Evolutionary conservation across 2,888 invertebrate species (phyloP), one percentile per base, ranked within the genome.

Genomic region (Acleris literana): DNA sequence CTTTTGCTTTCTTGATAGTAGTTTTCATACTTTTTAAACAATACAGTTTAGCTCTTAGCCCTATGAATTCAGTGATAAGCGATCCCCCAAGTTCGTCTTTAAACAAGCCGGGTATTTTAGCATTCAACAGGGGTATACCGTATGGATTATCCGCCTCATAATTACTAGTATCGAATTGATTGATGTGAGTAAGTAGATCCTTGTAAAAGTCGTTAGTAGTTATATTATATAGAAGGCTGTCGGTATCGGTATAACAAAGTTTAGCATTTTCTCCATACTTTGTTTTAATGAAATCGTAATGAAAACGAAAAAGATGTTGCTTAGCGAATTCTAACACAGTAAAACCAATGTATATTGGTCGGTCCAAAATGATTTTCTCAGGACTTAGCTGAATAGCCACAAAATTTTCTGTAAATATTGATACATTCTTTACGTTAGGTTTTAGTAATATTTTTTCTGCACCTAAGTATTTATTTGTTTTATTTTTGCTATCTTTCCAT

Each of bases 191-290:
- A 29, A 4, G 11, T 1, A 51, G 2, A 11, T 59, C 51, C 3
- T 17, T 2, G 43, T 68, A 70, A 58, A 68, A 49, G 25, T 70
- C 66, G 18, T 48, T 11, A 5, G 68, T 68, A 16, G 43, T 44
- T 16, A 70, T 58, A 5, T 49, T 13, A 48, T 70, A 70, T 5
- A 70, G 25, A 29, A 68, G 59, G 11, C 61, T 63, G 20, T 70
- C 70, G 11, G 70, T 70, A 58, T 70, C 70, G 6, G 68, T 68
- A 52, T 70, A 70, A 16, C 61, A 64, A 5, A 70, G 39, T 20
- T 44, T 25, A 9, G 51, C 63, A 20, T 61, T 60, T 9, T 61
- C 39, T n/a, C 29, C n/a, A 46, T 67, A 67, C 25, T 25, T 49
- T 18, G 22, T 25, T 58, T 62, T 57, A 6, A 67, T 64, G 22